Conservation (phyloP, 2,888 invertebrate genomes). For the Polydrusus tereticollis region DNA sequence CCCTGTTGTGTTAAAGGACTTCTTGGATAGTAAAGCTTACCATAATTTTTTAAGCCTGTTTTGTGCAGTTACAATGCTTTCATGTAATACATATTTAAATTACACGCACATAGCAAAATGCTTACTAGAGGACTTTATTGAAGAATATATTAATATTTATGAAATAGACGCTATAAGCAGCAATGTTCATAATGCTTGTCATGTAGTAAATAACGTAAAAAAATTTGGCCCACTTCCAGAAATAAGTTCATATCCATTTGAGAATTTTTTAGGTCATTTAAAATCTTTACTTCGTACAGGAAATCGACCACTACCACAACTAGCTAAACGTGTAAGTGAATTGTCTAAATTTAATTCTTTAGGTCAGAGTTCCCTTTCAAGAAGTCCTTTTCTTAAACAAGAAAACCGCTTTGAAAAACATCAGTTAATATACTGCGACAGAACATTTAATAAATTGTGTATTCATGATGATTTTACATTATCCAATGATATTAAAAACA, state of each 20-base stretch:
- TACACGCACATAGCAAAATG: constrained; percentile 24
- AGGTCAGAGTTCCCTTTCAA: not conserved
- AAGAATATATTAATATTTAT: constrained; percentile 54
- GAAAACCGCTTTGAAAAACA: too few relatives aligned
- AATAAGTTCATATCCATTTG: constrained; percentile 59
- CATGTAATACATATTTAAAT: constrained; percentile 34
- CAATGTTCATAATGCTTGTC: constrained; percentile 62
- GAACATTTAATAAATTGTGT: too few relatives aligned
- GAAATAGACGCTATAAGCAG: constrained; percentile 58
- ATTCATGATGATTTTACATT: too few relatives aligned
- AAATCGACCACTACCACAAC: constrained; percentile 42
- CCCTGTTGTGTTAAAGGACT: constrained; percentile 49
- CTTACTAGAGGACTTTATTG: constrained; percentile 45
- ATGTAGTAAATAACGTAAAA: constrained; percentile 57
- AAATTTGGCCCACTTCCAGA: constrained; percentile 57
- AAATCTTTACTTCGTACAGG: constrained; percentile 44
- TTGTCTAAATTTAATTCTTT: constrained; percentile 6
- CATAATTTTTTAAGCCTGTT: constrained; percentile 36
- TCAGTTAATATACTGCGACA: too few relatives aligned
- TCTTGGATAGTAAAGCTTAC: constrained; percentile 37
- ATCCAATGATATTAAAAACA: too few relatives aligned
- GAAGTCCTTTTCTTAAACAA: constrained; percentile 4
- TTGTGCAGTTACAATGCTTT: constrained; percentile 42
- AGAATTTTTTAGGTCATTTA: constrained; percentile 55
- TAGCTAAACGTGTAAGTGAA: constrained; percentile 46